Evolutionary conservation across 2,113 vertebrate species (phyloP).

Genomic region (Mirza zaza): DNA sequence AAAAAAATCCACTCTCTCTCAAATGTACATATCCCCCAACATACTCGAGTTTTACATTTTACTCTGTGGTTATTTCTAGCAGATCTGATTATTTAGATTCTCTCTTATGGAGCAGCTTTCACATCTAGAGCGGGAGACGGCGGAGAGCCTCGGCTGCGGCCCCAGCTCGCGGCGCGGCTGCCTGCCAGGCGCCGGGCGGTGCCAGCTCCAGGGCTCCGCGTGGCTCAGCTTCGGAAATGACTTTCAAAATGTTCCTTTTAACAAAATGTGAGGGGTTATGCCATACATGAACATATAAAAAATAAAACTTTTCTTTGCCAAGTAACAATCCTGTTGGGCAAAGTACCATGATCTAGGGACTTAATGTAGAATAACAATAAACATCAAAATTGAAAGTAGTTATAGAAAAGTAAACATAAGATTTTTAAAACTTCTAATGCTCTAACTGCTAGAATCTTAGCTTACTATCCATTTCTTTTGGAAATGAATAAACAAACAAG

Average conservation of each 20-base stretch:
- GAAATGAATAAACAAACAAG: not conserved
- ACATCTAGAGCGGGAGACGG: not conserved
- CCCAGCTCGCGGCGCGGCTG: not conserved
- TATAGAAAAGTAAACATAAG: not conserved
- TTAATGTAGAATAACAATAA: not conserved
- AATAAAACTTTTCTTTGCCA: not conserved
- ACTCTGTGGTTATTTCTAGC: not conserved
- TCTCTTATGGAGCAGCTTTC: not conserved
- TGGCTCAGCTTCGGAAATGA: not conserved
- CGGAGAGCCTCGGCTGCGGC: too few relatives aligned
- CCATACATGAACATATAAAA: not conserved
- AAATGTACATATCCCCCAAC: not conserved
- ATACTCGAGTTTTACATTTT: not conserved
- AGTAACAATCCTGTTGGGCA: not conserved
- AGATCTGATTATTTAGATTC: not conserved
- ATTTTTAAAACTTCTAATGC: not conserved
- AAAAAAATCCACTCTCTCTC: not conserved
- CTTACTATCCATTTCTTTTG: not conserved
- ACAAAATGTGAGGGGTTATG: not conserved
- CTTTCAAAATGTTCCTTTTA: not conserved
- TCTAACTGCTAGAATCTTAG: not conserved
- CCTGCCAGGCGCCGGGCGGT: fast-evolving
- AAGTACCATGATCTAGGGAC: not conserved
- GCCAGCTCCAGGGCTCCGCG: not conserved
- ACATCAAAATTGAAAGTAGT: not conserved